Percentiles rank a stretch among this genome's conserved stretches.
These are phyloP conservation scores for Lapara coniferarum DNA, from an alignment of 2,888 invertebrate genomes.

Conservation along the genomic window DNA sequence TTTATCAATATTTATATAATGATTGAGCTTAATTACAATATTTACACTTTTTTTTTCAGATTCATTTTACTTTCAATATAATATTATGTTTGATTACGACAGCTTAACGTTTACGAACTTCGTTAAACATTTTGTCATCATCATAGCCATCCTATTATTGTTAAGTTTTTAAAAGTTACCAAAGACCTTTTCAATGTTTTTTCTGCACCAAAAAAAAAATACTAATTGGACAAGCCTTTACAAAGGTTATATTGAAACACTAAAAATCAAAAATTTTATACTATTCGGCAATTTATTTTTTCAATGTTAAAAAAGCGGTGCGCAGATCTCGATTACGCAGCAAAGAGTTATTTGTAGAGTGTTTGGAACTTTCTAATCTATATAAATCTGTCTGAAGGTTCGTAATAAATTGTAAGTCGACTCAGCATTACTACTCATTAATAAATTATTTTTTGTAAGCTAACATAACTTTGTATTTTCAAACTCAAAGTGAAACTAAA, in stretches of 20 bases:
- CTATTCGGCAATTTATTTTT: neutral
- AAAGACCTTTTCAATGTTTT: too few relatives aligned
- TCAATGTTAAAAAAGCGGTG: neutral
- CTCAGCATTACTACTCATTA: neutral
- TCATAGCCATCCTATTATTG: too few relatives aligned
- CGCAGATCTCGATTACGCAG: neutral
- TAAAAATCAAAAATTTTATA: constrained; percentile 2
- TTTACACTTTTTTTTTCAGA: too few relatives aligned
- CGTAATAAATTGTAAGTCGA: constrained; percentile 1
- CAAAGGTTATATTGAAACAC: neutral
- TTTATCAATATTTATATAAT: too few relatives aligned
- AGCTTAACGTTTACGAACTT: too few relatives aligned
- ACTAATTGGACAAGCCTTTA: neutral
- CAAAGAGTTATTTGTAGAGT: constrained; percentile 10
- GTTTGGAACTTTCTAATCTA: constrained; percentile 12
- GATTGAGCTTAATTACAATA: too few relatives aligned
- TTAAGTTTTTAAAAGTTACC: too few relatives aligned
- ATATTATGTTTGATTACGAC: too few relatives aligned
- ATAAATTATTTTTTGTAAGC: neutral
- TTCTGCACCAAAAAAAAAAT: too few relatives aligned
- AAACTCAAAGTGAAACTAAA: neutral
- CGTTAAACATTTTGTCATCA: too few relatives aligned
- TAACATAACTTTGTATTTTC: neutral
- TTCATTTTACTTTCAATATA: too few relatives aligned
- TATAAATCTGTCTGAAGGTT: neutral